Evolutionary conservation across 2,113 vertebrate genomes (phyloP), one percentile per base, ranked within the genome.

Genomic region (Forbesichthys agassizii): DNA sequence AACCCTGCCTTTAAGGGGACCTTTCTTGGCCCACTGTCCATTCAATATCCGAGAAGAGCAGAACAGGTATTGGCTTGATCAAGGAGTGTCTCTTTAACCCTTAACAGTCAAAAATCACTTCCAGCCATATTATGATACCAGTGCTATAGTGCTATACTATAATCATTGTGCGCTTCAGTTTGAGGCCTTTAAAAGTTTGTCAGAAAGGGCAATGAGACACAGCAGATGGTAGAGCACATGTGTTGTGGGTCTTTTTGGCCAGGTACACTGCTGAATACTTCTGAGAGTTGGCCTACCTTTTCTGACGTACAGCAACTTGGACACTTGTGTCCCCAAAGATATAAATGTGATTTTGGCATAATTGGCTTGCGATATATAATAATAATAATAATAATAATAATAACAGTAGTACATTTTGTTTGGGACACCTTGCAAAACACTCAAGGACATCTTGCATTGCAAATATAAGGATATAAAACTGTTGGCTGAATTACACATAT

Each of bases 141-240:
- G 36, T 27, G 27, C 27, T 27, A 27, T 27, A 27, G 27, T 27
- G 27, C 27, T 27, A 27, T 27, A 27, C 27, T 27, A 3, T 27
- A 27, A 27, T 27, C 27, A 27, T 27, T 27, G 27, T 27, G 27
- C 36, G 5, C 36, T 42, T 42, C 36, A 42, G 36, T 56, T 56
- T n/a, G 79, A 81, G 74, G 64, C 61, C 70, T 83, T 81, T 42
- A 68, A 82, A 78, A 60, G 78, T 84, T 79, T 80, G 84, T 87
- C 78, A 77, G 71, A 59, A 62, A 56, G 67, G 74, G 80, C 69
- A 18, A 33, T 20, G 84, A 82, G 84, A 89, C 67, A 59, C 27
- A 75, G 71, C 87, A 92, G 90, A 91, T 91, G 88, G 86, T 70
- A 71, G 69, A 74, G 83, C 76, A 73, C 89, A 90, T 85, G 86